Conservation (phyloP, 2,113 vertebrate genomes). For the Machaerirhynchus nigripectus region DNA sequence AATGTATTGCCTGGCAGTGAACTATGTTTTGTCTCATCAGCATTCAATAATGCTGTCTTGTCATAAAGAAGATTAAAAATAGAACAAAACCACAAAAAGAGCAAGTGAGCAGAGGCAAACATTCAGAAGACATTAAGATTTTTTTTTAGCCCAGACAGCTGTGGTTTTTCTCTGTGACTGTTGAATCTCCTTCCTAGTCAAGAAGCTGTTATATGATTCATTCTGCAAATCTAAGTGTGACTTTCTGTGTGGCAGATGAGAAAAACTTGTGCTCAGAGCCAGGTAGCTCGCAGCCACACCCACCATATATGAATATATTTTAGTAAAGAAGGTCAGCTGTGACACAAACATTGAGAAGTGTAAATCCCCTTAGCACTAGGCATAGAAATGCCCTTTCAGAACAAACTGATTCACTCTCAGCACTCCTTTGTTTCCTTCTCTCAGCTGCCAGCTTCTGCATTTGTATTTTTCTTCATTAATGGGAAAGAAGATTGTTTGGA, state of each 20-base stretch:
- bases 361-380: background rate
- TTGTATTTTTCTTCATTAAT: constrained; percentile 28
- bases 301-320: background rate
- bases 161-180: background rate
- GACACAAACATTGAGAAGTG: background rate
- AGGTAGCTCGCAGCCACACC: background rate
- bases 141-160: background rate
- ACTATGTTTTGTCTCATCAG: constrained; percentile 9
- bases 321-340: background rate
- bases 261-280: background rate
- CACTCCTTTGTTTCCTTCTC: background rate
- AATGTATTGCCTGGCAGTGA: background rate
- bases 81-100: constrained; percentile 17
- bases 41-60: background rate
- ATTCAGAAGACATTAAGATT: background rate
- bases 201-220: background rate
- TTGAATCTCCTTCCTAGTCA: background rate
- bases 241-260: background rate
- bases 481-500: constrained; percentile 8
- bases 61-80: constrained; percentile 16
- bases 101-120: background rate
- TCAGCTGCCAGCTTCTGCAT: background rate
- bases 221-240: background rate
- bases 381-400: background rate
- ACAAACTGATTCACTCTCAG: background rate